Evolutionary conservation across 2,113 vertebrate species (phyloP), one percentile per base, ranked within the genome.

Genomic region (Pyrgilauda ruficollis): DNA sequence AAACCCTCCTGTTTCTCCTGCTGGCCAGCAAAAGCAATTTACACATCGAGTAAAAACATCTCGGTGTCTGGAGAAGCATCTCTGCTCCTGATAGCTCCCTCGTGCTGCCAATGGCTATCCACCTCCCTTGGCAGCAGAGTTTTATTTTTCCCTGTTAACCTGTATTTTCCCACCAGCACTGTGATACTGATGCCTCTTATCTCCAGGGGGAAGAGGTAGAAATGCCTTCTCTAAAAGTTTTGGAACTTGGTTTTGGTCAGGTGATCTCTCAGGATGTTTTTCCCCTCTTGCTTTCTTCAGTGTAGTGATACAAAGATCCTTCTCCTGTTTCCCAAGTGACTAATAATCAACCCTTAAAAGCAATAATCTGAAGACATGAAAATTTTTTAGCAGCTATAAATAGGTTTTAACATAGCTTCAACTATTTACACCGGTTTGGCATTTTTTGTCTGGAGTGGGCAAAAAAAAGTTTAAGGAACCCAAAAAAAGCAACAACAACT

Each of bases 21-120:
- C 72, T 33, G 49, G 91, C 83, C 95, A 94, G 93, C 75, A 92
- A 95, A 97, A 96, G 75, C 93, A 83, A 95, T 97, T 97, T 95
- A 89, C 91, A 95, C 94, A 58, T 62, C 19, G 92, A 96, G 63
- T 49, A n/a, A 41, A 39, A 41, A 41, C 39, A 41, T 12, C 39
- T 41, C 1, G 7, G 53, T 59, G 79, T 56, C 81, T 2, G 1
- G 93, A 61, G 87, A 53, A 33, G 10, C n/a, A 66, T 21, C 76
- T 59, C 55, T 41, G 58, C 14, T 47, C 33, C 81, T 2, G 11
- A 4, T 15, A 37, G 47, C 31, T 67, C 63, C 44, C 70, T 76
- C 17, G 21, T 2, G 4, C 94, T 87, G 64, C 72, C 47, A 47
- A 59, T 4, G 2, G 85, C 93, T 75, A 85, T 67, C 44, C 46